Evolutionary conservation across 2,888 invertebrate genomes (phyloP).

Genomic region (Thymelicus sylvestris): DNA sequence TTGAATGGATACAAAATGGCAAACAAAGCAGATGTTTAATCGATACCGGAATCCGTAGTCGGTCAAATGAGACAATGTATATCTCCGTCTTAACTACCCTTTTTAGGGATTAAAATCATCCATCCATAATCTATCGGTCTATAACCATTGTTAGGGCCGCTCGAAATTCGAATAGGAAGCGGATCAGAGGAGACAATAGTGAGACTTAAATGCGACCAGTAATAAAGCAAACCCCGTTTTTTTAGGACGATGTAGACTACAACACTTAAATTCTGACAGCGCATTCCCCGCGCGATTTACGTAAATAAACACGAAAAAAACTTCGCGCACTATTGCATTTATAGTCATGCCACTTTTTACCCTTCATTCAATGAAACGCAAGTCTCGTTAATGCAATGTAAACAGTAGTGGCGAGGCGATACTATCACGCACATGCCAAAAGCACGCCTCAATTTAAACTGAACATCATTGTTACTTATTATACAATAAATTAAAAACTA

Average conservation of each 20-base stretch:
- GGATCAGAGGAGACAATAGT: background rate
- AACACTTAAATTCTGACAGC: slow-evolving; percentile 25
- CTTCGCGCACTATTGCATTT: slow-evolving; percentile 33
- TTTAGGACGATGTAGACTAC: background rate
- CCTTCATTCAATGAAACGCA: slow-evolving; percentile 32
- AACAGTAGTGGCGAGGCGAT: slow-evolving; percentile 16
- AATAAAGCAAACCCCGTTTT: background rate
- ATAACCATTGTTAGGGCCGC: background rate
- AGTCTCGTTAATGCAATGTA: slow-evolving; percentile 23
- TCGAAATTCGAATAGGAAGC: background rate
- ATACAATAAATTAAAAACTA: background rate
- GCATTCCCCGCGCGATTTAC: slow-evolving; percentile 15
- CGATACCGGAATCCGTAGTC: background rate
- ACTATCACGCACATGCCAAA: slow-evolving; percentile 22
- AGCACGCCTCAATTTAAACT: background rate
- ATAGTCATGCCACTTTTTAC: slow-evolving; percentile 32
- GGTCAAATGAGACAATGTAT: background rate
- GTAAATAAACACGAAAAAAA: slow-evolving; percentile 31
- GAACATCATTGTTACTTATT: background rate
- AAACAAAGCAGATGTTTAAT: slow-evolving; percentile 12
- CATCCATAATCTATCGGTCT: too few relatives aligned
- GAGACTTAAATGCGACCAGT: background rate
- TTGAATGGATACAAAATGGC: slow-evolving; percentile 8
- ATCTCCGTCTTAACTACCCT: background rate
- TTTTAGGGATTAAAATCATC: slow-evolving; percentile 1